Evolutionary conservation across 2,797 vertebrate species (phyloP).

Genomic region (Rhinichthys osculus): DNA sequence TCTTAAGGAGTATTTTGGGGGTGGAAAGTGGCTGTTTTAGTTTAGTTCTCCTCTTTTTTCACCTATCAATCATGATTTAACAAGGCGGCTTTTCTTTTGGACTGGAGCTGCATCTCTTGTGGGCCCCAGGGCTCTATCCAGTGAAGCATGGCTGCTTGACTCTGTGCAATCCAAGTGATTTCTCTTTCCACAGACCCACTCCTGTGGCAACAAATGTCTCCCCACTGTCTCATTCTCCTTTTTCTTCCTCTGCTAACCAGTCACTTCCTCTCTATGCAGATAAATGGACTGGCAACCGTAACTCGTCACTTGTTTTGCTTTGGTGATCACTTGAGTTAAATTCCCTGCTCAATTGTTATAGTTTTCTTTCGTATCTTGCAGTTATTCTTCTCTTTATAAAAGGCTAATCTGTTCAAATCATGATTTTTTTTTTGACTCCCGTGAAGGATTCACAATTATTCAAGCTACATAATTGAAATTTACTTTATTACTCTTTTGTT

Average conservation of each 20-base stretch:
- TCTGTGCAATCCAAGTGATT: constrained; percentile 49
- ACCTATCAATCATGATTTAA: constrained; percentile 34
- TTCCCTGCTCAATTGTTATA: background rate
- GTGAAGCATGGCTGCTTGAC: constrained; percentile 72
- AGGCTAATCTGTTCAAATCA: background rate
- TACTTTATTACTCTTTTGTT: constrained; percentile 13
- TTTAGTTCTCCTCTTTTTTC: background rate
- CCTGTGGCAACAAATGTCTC: constrained; percentile 18
- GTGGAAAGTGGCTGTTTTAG: background rate
- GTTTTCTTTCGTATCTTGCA: background rate
- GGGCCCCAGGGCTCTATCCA: constrained; percentile 35
- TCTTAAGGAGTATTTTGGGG: background rate
- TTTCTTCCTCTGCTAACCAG: constrained; percentile 51
- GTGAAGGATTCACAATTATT: background rate
- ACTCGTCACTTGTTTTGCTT: background rate
- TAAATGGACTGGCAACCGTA: constrained; percentile 31
- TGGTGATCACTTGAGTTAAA: constrained; percentile 9
- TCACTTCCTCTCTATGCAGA: constrained; percentile 50
- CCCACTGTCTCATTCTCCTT: constrained; percentile 26
- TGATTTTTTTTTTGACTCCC: background rate
- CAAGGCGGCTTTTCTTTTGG: constrained; percentile 2
- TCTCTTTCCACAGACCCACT: constrained; percentile 19
- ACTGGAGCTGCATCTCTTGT: constrained; percentile 22
- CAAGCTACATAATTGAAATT: background rate
- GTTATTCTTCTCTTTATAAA: background rate